Conservation (phyloP, 1,140 invertebrate species). For the Drosophila murphyi region DNA sequence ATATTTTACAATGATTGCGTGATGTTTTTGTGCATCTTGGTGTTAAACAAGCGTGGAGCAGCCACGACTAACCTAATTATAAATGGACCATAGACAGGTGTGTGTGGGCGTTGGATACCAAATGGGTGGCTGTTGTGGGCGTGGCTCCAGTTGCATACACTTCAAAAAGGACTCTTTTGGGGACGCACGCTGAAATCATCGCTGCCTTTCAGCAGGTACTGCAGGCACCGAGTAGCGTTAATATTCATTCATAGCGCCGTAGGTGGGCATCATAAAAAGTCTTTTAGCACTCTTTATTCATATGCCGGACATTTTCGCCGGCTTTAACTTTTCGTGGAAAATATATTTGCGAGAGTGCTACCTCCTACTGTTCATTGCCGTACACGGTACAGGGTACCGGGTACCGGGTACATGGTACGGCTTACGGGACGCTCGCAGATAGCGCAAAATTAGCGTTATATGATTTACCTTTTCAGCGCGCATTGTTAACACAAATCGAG, state of each 20-base stretch:
- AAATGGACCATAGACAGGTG: slow-evolving; percentile 33
- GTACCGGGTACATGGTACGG: not conserved
- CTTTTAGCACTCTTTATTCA: slow-evolving; percentile 77
- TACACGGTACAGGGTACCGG: not conserved
- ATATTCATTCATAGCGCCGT: slow-evolving; percentile 78
- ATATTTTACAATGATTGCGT: slow-evolving; percentile 27
- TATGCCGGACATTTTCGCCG: slow-evolving; percentile 43
- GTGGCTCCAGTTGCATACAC: not conserved
- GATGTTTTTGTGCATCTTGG: slow-evolving; percentile 30
- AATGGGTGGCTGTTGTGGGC: not conserved
- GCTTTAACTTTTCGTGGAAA: slow-evolving; percentile 59
- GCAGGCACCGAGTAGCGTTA: slow-evolving; percentile 23
- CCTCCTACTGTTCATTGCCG: slow-evolving; percentile 66
- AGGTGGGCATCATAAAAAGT: slow-evolving; percentile 78
- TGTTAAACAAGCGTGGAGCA: slow-evolving; percentile 31
- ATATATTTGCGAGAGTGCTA: slow-evolving; percentile 33
- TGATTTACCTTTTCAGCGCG: slow-evolving; percentile 67
- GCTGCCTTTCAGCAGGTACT: slow-evolving; percentile 43
- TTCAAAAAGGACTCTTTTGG: not conserved
- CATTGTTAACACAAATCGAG: slow-evolving; percentile 65
- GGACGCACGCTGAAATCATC: not conserved
- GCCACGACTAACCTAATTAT: slow-evolving; percentile 54
- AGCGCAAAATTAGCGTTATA: slow-evolving; percentile 78
- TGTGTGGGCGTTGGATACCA: slow-evolving; percentile 19
- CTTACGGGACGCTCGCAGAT: slow-evolving; percentile 46